Evolutionary conservation across 1,140 invertebrate genomes (phyloP).

Genomic region (Drosophila navojoa): DNA sequence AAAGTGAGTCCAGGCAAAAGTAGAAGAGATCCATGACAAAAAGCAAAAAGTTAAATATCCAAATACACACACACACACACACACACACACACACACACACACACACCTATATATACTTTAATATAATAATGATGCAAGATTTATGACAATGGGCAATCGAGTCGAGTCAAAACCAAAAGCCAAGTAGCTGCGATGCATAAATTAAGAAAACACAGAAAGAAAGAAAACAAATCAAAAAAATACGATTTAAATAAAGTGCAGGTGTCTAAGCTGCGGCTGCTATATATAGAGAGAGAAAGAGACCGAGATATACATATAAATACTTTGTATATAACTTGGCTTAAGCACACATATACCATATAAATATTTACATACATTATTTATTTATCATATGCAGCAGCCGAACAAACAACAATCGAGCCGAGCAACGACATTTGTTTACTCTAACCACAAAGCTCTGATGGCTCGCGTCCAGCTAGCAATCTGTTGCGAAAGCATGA

Average conservation of each 20-base stretch:
- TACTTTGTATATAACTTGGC: neutral
- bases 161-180: slow-evolving; percentile 26
- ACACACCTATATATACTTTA: slow-evolving; percentile 19
- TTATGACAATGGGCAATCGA: slow-evolving; percentile 52
- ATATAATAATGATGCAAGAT: slow-evolving; percentile 58
- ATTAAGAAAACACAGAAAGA: slow-evolving; percentile 41
- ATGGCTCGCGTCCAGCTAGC: neutral
- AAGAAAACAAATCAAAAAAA: slow-evolving; percentile 25
- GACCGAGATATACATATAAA: too few relatives aligned
- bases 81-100: slow-evolving; percentile 1
- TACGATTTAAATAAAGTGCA: slow-evolving; percentile 47
- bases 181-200: slow-evolving; percentile 54
- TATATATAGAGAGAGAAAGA: neutral
- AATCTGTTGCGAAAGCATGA: neutral
- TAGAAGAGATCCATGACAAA: slow-evolving; percentile 11
- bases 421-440: neutral
- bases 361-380: slow-evolving; percentile 6
- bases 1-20: slow-evolving; percentile 1
- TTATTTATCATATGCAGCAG: slow-evolving; percentile 10
- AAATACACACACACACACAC: slow-evolving; percentile 21
- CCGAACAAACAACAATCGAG: neutral
- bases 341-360: neutral
- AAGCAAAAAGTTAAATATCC: slow-evolving; percentile 32
- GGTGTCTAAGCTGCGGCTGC: slow-evolving; percentile 10
- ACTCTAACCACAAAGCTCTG: neutral